A percentile compares a stretch with the other conserved stretches of the same genome.
phyloP scores from a whole-genome alignment of 37 sponge, comb jelly and placozoan species.

The Cladorhizidae sp. region DNA sequence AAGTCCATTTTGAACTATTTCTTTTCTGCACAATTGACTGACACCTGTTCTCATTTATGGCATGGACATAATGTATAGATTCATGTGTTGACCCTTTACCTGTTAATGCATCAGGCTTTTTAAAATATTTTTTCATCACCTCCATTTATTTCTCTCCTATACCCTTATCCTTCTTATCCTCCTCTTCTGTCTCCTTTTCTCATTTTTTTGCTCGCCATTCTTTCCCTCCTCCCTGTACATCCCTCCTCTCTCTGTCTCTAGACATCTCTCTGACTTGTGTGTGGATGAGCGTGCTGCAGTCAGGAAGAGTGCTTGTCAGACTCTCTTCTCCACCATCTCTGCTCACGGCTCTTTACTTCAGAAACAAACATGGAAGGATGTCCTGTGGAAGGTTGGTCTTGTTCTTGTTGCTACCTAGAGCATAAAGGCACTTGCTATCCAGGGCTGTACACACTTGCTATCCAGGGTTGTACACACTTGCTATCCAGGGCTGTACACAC shows the following conservation, averaged over 20 bases:
- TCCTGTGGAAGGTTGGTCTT: slow-evolving; percentile 85
- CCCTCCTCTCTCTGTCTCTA: neutral
- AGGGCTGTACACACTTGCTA: too few species aligned
- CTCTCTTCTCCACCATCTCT: slow-evolving; percentile 92
- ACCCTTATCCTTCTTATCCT: neutral
- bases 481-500: too few species aligned
- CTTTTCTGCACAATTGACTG: too few species aligned
- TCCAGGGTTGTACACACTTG: too few species aligned
- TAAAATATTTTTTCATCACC: neutral
- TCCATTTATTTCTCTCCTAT: neutral
- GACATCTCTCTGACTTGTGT: slow-evolving; percentile 81
- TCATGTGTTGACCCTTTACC: neutral
- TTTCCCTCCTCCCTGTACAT: neutral
- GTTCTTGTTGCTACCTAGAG: neutral
- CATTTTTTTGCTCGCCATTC: neutral
- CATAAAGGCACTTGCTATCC: too few species aligned
- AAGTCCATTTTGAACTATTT: too few species aligned
- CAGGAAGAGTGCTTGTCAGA: slow-evolving; percentile 95
- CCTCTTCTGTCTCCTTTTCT: too few species aligned
- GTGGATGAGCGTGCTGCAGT: slow-evolving; percentile 90
- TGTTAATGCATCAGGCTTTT: neutral
- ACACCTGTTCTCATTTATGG: too few species aligned
- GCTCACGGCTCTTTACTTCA: slow-evolving; percentile 88
- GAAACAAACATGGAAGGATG: slow-evolving; percentile 75
- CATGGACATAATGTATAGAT: too few species aligned